Evolutionary conservation across 2,113 vertebrate species (phyloP).

Genomic region (Panurus biarmicus): DNA sequence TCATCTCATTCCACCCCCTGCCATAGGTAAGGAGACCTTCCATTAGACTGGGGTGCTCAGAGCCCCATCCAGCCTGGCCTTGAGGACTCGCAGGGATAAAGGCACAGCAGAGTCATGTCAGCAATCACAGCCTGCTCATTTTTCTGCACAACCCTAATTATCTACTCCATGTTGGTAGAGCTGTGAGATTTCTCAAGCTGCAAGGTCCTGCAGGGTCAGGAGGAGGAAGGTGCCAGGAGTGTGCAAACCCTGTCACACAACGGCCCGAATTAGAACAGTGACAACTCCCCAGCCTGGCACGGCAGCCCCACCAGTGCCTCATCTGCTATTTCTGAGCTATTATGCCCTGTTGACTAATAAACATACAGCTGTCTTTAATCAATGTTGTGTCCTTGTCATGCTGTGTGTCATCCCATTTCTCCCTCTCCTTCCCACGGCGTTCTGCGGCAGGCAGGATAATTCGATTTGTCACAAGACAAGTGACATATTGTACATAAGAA

Average conservation of each 20-base stretch:
- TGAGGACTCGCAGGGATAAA: background rate
- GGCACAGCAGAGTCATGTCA: background rate
- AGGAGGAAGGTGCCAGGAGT: background rate
- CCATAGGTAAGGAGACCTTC: background rate
- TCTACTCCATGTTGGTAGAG: background rate
- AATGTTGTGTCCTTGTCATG: conserved; percentile 28
- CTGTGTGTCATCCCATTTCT: conserved; percentile 24
- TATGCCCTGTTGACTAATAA: conserved; percentile 52
- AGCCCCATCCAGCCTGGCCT: background rate
- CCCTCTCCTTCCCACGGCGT: conserved; percentile 15
- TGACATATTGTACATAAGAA: conserved; percentile 9
- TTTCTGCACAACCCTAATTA: background rate
- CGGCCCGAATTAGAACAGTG: background rate
- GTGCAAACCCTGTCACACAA: background rate
- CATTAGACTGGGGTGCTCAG: background rate
- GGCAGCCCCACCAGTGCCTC: background rate
- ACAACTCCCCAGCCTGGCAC: background rate
- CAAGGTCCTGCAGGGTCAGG: background rate
- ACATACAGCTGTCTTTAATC: conserved; percentile 56
- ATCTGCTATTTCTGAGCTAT: conserved; percentile 29
- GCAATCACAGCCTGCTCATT: background rate
- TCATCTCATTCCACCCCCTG: background rate
- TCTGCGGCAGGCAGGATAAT: conserved; percentile 13
- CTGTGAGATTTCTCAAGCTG: background rate
- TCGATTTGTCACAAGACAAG: conserved; percentile 40